phyloP scores from a whole-genome alignment of 2,113 vertebrate genomes.

The Tringa solitaria region DNA sequence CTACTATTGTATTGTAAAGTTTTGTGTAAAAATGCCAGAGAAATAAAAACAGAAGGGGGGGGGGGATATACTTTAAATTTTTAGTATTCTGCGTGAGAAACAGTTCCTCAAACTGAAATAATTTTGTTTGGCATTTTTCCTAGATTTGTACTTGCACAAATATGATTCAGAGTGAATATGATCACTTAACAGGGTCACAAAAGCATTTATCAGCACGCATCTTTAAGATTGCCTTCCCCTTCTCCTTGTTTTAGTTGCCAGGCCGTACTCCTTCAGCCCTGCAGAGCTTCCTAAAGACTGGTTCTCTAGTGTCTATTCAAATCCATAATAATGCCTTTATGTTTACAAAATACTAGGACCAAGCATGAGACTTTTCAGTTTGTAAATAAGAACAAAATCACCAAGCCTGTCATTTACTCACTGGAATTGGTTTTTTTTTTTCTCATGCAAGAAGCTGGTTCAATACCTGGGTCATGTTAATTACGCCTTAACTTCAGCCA shows the following conservation, averaged over 20 bases:
- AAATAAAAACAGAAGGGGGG: background rate
- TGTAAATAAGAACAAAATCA: background rate
- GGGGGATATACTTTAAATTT: background rate
- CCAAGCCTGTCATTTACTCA: background rate
- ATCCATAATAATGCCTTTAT: background rate
- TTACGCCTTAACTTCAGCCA: background rate
- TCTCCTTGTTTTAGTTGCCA: background rate
- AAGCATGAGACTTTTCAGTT: background rate
- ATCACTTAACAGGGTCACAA: background rate
- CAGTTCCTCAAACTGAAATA: background rate
- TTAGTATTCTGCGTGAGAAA: background rate
- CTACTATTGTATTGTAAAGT: background rate
- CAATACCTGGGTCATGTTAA: background rate
- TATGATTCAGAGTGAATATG: background rate
- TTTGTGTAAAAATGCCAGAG: background rate
- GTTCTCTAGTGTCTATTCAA: background rate
- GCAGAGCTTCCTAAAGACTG: background rate
- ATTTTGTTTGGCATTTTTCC: conserved; percentile 10
- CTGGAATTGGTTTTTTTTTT: background rate
- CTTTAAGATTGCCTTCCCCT: background rate
- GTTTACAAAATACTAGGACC: background rate
- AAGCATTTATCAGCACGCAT: background rate
- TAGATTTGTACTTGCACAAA: background rate
- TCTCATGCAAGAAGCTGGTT: background rate
- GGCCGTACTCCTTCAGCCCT: background rate